phyloP scores from a whole-genome alignment of 2,797 vertebrate genomes.

The Enoplosus armatus region DNA sequence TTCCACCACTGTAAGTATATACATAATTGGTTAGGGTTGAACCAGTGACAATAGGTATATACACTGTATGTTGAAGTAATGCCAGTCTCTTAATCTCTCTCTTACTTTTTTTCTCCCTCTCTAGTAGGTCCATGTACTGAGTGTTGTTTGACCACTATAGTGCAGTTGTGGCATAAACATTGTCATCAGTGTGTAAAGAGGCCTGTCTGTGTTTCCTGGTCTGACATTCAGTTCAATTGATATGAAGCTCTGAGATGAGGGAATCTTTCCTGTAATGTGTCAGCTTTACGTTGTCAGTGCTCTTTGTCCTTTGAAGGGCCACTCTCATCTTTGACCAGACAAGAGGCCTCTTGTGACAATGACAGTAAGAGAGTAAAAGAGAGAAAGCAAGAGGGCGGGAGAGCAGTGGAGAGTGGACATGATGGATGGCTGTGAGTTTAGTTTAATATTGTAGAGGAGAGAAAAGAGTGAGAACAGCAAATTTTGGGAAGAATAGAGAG shows the following conservation, averaged over 20 bases:
- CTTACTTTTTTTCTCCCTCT: no score
- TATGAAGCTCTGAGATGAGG: background rate
- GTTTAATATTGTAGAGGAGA: background rate
- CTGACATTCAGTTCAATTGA: background rate
- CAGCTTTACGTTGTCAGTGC: slow-evolving; percentile 20
- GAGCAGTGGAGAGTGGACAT: background rate
- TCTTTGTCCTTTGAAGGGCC: slow-evolving; percentile 56
- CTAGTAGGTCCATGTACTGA: background rate
- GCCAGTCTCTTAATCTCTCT: no score
- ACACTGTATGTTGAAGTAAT: background rate
- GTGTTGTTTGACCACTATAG: background rate
- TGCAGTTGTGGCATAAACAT: background rate
- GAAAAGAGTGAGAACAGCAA: background rate
- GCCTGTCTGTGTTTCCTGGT: background rate
- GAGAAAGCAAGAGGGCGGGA: background rate
- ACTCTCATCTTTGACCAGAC: slow-evolving; percentile 60
- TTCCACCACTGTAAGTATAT: background rate
- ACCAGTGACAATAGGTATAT: background rate
- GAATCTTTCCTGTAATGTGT: slow-evolving; percentile 25
- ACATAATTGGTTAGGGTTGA: background rate
- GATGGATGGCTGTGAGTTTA: slow-evolving; percentile 5
- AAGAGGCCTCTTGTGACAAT: slow-evolving; percentile 64
- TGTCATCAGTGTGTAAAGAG: background rate
- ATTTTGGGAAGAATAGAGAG: background rate
- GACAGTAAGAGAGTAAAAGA: slow-evolving; percentile 24